Conservation (phyloP, 2,113 vertebrate species). For the Platichthys flesus region DNA sequence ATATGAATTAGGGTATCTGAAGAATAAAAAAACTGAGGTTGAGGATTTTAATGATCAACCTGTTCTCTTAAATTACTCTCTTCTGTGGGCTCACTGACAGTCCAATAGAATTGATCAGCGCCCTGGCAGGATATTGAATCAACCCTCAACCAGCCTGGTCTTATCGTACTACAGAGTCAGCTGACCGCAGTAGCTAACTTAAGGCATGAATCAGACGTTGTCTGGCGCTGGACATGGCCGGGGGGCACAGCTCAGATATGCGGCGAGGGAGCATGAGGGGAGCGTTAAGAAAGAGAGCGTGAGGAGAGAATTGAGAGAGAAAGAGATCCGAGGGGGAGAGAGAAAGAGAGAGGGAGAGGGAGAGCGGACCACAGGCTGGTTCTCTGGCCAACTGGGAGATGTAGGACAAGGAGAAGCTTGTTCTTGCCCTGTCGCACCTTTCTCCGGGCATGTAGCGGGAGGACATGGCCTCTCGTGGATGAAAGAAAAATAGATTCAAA, state of each 20-base stretch:
- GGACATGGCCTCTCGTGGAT: constrained; percentile 44
- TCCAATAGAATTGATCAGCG: constrained; percentile 11
- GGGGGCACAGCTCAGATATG: constrained; percentile 56
- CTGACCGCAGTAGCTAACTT: constrained; percentile 27
- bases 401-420: constrained; percentile 75
- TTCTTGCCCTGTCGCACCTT: constrained; percentile 43
- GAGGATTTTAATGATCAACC: constrained; percentile 7
- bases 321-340: not conserved
- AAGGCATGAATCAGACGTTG: constrained; percentile 68
- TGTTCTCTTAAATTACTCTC: constrained; percentile 7
- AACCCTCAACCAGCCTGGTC: constrained; percentile 14
- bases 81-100: constrained; percentile 11
- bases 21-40: not conserved
- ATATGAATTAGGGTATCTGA: not conserved
- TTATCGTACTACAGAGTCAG: constrained; percentile 20
- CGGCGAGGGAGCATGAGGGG: constrained; percentile 33
- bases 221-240: constrained; percentile 54
- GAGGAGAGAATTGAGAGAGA: constrained; percentile 23
- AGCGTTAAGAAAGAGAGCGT: constrained; percentile 33
- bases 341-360: constrained; percentile 3
- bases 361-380: constrained; percentile 19
- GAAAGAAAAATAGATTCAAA: constrained; percentile 66
- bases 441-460: constrained; percentile 44
- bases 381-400: constrained; percentile 46
- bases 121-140: constrained; percentile 33